phyloP scores from a whole-genome alignment of 2,888 invertebrate genomes.

The Caenorhabditis sinica region DNA sequence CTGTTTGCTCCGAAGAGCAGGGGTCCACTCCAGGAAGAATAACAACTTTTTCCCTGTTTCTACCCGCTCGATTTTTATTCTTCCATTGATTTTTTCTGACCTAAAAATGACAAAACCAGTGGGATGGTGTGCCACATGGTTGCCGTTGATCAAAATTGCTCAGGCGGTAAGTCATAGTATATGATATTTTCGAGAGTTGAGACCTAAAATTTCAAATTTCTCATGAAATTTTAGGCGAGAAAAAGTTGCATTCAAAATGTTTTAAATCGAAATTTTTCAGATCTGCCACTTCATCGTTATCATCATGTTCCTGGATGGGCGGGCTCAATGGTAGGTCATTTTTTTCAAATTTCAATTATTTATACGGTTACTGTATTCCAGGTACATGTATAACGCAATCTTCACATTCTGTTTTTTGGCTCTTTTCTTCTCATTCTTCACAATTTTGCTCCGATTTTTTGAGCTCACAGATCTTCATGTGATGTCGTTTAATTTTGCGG shows the following conservation, averaged over 20 bases:
- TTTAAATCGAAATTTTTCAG: slow-evolving; percentile 27
- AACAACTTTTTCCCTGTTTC: too few species aligned
- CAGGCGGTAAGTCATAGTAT: slow-evolving; percentile 42
- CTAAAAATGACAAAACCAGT: slow-evolving; percentile 47
- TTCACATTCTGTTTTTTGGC: slow-evolving; percentile 32
- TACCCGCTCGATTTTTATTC: too few species aligned
- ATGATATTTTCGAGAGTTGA: background rate
- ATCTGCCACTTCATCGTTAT: slow-evolving; percentile 47
- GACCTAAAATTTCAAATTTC: background rate
- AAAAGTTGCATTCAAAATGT: background rate
- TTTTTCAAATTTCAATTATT: background rate
- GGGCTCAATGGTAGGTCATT: slow-evolving; percentile 32
- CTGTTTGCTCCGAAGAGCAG: too few species aligned
- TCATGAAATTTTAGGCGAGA: background rate
- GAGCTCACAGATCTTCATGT: slow-evolving; percentile 35
- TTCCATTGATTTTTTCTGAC: too few species aligned
- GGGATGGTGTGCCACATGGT: slow-evolving; percentile 61
- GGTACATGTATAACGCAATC: slow-evolving; percentile 45
- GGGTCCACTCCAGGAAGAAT: too few species aligned
- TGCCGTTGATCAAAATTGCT: slow-evolving; percentile 55
- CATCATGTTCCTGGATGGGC: slow-evolving; percentile 52
- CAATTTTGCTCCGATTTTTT: slow-evolving; percentile 49
- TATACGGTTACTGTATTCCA: slow-evolving; percentile 8
- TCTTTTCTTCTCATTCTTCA: slow-evolving; percentile 38
- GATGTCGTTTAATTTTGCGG: slow-evolving; percentile 42